These are phyloP conservation scores for Zophobas atratus DNA, from an alignment of 1,140 invertebrate genomes.

Conservation along the genomic window DNA sequence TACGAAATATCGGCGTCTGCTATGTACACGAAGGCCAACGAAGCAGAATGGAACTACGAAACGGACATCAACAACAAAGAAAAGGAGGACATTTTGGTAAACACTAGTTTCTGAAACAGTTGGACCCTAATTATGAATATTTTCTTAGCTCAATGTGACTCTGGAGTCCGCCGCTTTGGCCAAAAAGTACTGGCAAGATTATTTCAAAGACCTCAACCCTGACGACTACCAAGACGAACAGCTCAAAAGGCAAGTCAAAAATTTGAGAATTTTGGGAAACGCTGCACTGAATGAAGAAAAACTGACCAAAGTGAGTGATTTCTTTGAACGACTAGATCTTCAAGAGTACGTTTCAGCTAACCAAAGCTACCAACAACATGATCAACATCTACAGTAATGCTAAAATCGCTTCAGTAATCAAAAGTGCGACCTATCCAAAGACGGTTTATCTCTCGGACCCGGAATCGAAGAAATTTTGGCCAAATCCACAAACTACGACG, in stretches of 20 bases:
- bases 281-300: conserved; percentile 54
- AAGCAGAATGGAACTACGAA: conserved; percentile 57
- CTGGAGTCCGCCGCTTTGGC: conserved; percentile 53
- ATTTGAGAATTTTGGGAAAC: conserved; percentile 55
- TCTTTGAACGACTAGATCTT: not conserved
- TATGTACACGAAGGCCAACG: conserved; percentile 43
- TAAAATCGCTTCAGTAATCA: conserved; percentile 63
- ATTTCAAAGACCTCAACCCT: conserved; percentile 56
- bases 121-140: conserved; percentile 16
- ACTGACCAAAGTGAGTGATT: conserved; percentile 50
- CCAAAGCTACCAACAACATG: conserved; percentile 63
- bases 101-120: conserved; percentile 8
- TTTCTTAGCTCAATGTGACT: conserved; percentile 48
- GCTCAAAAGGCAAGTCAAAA: conserved; percentile 55
- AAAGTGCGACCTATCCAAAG: conserved; percentile 60
- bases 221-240: conserved; percentile 53
- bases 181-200: conserved; percentile 58
- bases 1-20: conserved; percentile 51
- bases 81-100: conserved; percentile 43
- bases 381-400: conserved; percentile 67
- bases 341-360: conserved; percentile 52
- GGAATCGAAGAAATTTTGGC: conserved; percentile 80
- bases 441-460: conserved; percentile 63
- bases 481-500: conserved; percentile 79
- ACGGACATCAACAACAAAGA: conserved; percentile 55